These are phyloP conservation scores for Drosophila baimaii DNA, from an alignment of 1,140 invertebrate species.

Conservation along the genomic window DNA sequence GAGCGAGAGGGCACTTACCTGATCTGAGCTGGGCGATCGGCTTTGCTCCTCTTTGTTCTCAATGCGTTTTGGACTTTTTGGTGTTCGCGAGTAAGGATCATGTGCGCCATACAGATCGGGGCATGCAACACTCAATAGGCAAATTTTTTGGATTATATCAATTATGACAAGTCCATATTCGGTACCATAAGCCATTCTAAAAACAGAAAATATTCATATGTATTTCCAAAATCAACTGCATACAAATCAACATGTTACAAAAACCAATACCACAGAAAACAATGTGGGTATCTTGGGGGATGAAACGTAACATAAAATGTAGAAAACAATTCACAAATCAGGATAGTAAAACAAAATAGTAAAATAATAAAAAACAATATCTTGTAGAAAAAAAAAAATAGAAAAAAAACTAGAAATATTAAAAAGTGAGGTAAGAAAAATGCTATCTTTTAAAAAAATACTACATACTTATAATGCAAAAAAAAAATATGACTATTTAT, in stretches of 20 bases:
- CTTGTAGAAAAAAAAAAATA: not conserved
- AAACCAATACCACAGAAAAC: conserved; percentile 13
- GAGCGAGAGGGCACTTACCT: conserved; percentile 87
- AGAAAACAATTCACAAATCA: not conserved
- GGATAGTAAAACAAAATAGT: not conserved
- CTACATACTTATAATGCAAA: conserved; percentile 16
- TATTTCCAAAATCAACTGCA: conserved; percentile 70
- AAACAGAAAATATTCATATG: conserved; percentile 74
- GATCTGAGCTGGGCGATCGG: conserved; percentile 95
- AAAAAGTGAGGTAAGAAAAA: conserved; percentile 9
- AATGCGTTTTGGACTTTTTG: conserved; percentile 91
- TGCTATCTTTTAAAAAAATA: not conserved
- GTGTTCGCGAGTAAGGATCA: conserved; percentile 94
- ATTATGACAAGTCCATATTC: conserved; percentile 97
- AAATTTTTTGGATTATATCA: conserved; percentile 96
- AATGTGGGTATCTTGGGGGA: conserved; percentile 5
- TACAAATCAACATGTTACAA: conserved; percentile 56
- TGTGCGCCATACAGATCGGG: conserved; percentile 94
- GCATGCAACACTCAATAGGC: conserved; percentile 93
- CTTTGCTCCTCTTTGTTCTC: conserved; percentile 89
- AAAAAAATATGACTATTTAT: conserved; percentile 3
- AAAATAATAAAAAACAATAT: not conserved
- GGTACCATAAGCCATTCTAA: conserved; percentile 97
- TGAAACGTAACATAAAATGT: conserved; percentile 8
- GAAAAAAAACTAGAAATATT: conserved; percentile 2